These are phyloP conservation scores for Cynaeus angustus DNA, from an alignment of 2,888 invertebrate species.

Conservation along the genomic window DNA sequence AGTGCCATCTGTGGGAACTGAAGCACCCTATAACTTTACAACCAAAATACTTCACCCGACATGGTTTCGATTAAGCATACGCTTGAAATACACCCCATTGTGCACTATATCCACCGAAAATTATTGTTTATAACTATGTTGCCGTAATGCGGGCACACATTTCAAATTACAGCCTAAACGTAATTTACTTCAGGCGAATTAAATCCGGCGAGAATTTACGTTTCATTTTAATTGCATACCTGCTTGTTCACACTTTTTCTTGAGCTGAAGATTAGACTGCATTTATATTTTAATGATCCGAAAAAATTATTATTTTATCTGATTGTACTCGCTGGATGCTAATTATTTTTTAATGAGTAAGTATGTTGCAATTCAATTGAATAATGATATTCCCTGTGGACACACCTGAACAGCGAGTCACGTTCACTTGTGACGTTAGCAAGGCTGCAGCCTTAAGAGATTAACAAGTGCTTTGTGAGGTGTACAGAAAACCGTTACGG, in stretches of 20 bases:
- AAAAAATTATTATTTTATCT: constrained; percentile 9
- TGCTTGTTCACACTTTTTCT: constrained; percentile 1
- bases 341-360: constrained; percentile 15
- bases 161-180: constrained; percentile 5
- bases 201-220: constrained; percentile 21
- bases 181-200: constrained; percentile 15
- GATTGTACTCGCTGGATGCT: neutral
- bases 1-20: constrained; percentile 39
- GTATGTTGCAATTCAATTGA: constrained; percentile 17
- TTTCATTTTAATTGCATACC: constrained; percentile 8
- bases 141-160: constrained; percentile 9
- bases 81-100: constrained; percentile 34
- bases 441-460: constrained; percentile 24
- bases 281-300: neutral
- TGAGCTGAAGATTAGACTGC: neutral
- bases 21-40: constrained; percentile 43
- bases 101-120: constrained; percentile 26
- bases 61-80: constrained; percentile 35
- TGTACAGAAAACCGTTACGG: neutral
- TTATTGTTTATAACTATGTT: constrained; percentile 33
- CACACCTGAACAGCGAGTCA: constrained; percentile 19
- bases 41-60: constrained; percentile 33
- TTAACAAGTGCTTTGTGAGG: constrained; percentile 12
- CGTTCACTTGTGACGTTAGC: constrained; percentile 17
- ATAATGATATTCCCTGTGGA: constrained; percentile 16